Conservation (phyloP, 2,113 vertebrate genomes). For the Electrona antarctica region DNA sequence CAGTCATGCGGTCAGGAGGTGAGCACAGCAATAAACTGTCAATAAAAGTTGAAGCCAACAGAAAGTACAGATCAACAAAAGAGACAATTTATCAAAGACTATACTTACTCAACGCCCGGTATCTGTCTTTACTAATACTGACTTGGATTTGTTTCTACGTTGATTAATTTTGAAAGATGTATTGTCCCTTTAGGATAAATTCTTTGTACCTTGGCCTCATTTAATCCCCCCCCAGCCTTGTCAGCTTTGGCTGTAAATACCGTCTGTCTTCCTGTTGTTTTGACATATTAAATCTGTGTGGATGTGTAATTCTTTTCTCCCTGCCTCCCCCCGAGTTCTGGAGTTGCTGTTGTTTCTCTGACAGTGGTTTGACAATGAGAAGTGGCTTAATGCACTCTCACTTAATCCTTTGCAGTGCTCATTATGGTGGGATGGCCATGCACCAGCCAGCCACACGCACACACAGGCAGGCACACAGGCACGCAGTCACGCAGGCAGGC, state of each 20-base stretch:
- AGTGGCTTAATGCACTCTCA: slow-evolving; percentile 60
- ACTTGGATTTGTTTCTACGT: slow-evolving; percentile 50
- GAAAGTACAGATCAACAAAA: no score
- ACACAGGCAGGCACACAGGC: not conserved
- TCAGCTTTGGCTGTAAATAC: slow-evolving; percentile 41
- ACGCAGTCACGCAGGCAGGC: not conserved
- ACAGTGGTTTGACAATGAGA: slow-evolving; percentile 40
- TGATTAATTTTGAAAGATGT: slow-evolving; percentile 60
- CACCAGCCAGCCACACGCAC: slow-evolving; percentile 25
- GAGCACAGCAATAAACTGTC: no score
- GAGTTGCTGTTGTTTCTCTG: slow-evolving; percentile 54
- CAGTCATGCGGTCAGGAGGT: no score
- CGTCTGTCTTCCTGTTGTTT: slow-evolving; percentile 24
- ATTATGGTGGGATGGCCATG: slow-evolving; percentile 56
- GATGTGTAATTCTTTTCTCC: slow-evolving; percentile 29
- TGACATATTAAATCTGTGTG: slow-evolving; percentile 44
- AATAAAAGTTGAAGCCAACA: no score
- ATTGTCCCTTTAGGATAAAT: slow-evolving; percentile 64
- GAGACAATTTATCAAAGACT: no score
- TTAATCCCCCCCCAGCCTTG: slow-evolving; percentile 8
- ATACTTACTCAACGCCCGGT: slow-evolving; percentile 14
- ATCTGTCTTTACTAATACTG: slow-evolving; percentile 64
- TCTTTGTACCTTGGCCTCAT: slow-evolving; percentile 13
- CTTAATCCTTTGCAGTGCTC: slow-evolving; percentile 65
- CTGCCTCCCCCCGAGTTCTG: slow-evolving; percentile 39